Evolutionary conservation across 2,888 invertebrate species (phyloP).

Genomic region (Aporophyla nigra): DNA sequence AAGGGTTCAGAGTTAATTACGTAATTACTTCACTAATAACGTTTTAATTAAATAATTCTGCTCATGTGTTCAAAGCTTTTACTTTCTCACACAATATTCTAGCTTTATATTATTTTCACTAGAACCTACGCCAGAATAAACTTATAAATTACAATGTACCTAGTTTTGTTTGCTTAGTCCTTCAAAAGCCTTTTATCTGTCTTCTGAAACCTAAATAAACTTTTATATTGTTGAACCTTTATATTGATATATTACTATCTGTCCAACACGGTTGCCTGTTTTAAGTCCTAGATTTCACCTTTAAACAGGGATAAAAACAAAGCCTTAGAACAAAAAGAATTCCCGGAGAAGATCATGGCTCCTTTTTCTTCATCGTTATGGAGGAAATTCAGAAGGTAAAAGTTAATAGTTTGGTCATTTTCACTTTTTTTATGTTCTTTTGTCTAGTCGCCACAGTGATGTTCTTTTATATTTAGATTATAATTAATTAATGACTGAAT

Average conservation of each 20-base stretch:
- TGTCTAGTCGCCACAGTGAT: too few species aligned
- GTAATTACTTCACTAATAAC: conserved; percentile 42
- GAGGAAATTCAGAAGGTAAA: too few species aligned
- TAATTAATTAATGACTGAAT: too few species aligned
- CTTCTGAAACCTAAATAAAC: conserved; percentile 35
- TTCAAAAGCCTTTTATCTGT: conserved; percentile 39
- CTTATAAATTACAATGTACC: conserved; percentile 16
- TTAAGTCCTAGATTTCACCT: background rate
- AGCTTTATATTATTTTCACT: conserved; percentile 31
- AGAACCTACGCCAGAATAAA: conserved; percentile 17
- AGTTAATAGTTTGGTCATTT: too few species aligned
- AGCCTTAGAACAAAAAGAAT: background rate
- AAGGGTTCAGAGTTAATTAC: conserved; percentile 43
- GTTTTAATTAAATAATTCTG: conserved; percentile 44
- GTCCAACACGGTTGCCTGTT: background rate
- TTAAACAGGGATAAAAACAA: background rate
- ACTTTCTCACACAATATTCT: conserved; percentile 22
- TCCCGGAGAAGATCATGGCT: background rate
- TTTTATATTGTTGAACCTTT: conserved; percentile 7
- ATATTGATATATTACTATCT: conserved; percentile 10
- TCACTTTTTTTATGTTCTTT: too few species aligned
- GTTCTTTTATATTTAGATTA: too few species aligned
- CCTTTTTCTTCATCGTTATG: background rate
- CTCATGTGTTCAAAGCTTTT: conserved; percentile 28
- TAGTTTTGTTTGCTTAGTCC: conserved; percentile 29